Evolutionary conservation across 2,797 vertebrate genomes (phyloP).

Genomic region (Gobio occitaniae): DNA sequence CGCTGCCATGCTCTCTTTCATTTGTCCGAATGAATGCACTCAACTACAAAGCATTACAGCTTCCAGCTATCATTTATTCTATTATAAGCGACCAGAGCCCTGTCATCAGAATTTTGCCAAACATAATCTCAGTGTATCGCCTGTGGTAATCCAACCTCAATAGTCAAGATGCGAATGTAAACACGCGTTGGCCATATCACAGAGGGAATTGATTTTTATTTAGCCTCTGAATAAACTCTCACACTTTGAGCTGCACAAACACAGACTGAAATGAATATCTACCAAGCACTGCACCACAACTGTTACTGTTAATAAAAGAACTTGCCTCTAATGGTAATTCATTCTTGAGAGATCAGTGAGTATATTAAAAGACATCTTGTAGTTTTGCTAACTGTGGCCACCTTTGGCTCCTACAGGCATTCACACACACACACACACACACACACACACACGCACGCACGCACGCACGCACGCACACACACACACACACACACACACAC

Average conservation of each 20-base stretch:
- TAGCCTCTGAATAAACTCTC: slow-evolving; percentile 51
- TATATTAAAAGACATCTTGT: slow-evolving; percentile 2
- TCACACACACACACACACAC: background rate
- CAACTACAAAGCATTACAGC: slow-evolving; percentile 22
- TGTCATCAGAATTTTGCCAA: slow-evolving; percentile 12
- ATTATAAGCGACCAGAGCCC: slow-evolving; percentile 5
- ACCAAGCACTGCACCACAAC: slow-evolving; percentile 33
- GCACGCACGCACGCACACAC: too few relatives aligned
- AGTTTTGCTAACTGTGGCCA: background rate
- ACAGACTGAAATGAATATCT: background rate
- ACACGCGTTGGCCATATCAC: slow-evolving; percentile 30
- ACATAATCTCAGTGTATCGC: slow-evolving; percentile 24
- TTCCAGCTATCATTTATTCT: slow-evolving; percentile 32
- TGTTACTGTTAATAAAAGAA: slow-evolving; percentile 43
- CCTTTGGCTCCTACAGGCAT: background rate
- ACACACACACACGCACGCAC: too few relatives aligned
- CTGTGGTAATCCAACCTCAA: slow-evolving; percentile 21
- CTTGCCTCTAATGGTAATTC: slow-evolving; percentile 8
- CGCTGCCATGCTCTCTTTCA: background rate
- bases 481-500: too few relatives aligned
- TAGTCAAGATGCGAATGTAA: slow-evolving; percentile 39
- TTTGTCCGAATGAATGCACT: slow-evolving; percentile 22
- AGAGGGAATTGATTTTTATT: slow-evolving; percentile 48
- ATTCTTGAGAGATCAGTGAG: slow-evolving; percentile 12
- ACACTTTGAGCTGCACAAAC: slow-evolving; percentile 40